phyloP scores from a whole-genome alignment of 2,113 vertebrate species.

The Aix galericulata region DNA sequence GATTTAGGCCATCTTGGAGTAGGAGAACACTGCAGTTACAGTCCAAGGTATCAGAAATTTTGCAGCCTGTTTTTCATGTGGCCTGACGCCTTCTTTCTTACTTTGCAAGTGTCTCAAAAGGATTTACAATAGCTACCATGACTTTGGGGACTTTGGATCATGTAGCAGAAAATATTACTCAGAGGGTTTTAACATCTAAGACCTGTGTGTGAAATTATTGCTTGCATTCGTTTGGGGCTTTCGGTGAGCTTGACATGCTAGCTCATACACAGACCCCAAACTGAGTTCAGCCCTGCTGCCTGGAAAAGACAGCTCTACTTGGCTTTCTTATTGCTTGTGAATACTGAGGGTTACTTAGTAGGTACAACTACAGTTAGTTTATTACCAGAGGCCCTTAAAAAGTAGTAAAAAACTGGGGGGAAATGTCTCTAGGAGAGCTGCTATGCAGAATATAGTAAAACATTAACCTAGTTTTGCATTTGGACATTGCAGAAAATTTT shows the following conservation, averaged over 20 bases:
- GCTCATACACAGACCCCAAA: conserved; percentile 74
- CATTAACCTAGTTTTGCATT: conserved; percentile 60
- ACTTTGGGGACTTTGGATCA: conserved; percentile 65
- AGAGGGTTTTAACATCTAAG: conserved; percentile 41
- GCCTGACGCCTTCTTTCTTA: conserved; percentile 40
- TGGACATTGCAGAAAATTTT: conserved; percentile 43
- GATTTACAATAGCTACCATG: conserved; percentile 37
- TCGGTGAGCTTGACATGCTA: conserved; percentile 59
- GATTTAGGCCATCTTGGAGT: conserved; percentile 64
- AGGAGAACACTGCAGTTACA: conserved; percentile 30
- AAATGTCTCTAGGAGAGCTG: conserved; percentile 55
- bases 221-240: conserved; percentile 74
- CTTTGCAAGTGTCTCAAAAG: neutral
- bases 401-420: conserved; percentile 40
- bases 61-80: conserved; percentile 30
- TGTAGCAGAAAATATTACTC: conserved; percentile 51
- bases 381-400: conserved; percentile 75
- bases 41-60: neutral
- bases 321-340: conserved; percentile 83
- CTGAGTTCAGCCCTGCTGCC: conserved; percentile 66
- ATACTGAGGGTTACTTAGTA: conserved; percentile 78
- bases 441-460: conserved; percentile 34
- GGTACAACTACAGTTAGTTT: conserved; percentile 72
- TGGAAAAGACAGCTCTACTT: conserved; percentile 62
- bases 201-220: conserved; percentile 77